phyloP scores from a whole-genome alignment of 2,113 vertebrate genomes.

The Trinectes maculatus region DNA sequence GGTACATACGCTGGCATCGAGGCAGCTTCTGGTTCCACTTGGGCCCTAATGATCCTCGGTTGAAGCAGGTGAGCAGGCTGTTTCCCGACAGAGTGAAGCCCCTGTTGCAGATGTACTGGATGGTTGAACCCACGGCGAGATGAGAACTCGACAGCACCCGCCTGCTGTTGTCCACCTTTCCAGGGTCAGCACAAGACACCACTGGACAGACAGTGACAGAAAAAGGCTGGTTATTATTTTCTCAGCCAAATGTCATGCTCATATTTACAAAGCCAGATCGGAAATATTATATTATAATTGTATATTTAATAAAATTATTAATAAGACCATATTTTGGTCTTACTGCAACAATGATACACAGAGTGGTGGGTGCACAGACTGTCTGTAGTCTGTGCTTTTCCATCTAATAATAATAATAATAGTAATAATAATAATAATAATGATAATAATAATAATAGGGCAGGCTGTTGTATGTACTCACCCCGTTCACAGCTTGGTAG shows the following conservation, averaged over 20 bases:
- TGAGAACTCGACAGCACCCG: conserved; percentile 88
- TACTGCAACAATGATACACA: too few relatives aligned
- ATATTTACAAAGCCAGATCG: too few relatives aligned
- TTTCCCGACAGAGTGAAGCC: conserved; percentile 88
- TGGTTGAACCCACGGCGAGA: conserved; percentile 88
- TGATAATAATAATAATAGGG: too few relatives aligned
- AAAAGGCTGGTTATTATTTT: not conserved
- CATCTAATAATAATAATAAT: too few relatives aligned
- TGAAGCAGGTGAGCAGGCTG: conserved; percentile 89
- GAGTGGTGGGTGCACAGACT: too few relatives aligned
- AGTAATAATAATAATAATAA: too few relatives aligned
- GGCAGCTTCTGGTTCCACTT: conserved; percentile 93
- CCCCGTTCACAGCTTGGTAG: conserved; percentile 91
- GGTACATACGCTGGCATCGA: conserved; percentile 89
- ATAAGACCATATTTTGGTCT: too few relatives aligned
- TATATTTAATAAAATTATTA: too few relatives aligned
- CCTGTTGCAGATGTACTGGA: conserved; percentile 92
- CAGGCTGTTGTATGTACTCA: conserved; percentile 69
- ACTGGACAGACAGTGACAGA: conserved; percentile 73
- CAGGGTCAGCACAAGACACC: conserved; percentile 90
- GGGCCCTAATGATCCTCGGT: conserved; percentile 85
- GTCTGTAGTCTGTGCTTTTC: too few relatives aligned
- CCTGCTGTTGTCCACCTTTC: conserved; percentile 90
- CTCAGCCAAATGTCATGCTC: too few relatives aligned
- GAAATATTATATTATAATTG: too few relatives aligned